Base-by-base conservation (phyloP, 2,888 invertebrate species). In the Seira musarum region DNA sequence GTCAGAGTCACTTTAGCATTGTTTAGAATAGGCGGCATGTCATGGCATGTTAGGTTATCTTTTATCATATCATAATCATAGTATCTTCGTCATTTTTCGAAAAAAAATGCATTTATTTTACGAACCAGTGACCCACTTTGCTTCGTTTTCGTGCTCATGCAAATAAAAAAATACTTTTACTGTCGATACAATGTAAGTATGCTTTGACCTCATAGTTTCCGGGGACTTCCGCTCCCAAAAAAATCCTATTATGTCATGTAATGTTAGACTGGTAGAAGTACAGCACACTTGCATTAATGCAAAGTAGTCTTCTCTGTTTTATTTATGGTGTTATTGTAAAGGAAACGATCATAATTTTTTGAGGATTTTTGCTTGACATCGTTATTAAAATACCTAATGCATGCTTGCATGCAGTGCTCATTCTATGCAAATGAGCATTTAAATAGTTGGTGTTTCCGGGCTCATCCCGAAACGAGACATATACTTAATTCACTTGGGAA, bases 191-290 rank as follows among this genome's bases (percentile, higher is more conserved):
- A 46, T 21, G 68, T 17, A 60, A 70, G 60, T 60, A 70, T 60
- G 8, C 3, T 30, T 30, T 65, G 35, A 46, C 72, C 35, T 71
- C 66, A 71, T 66, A n/a, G 17, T 53, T 72, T 78, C 78, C 78
- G 78, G 78, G 65, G 71, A 67, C 78, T 78, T 78, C 78, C 78
- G 71, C 61, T 22, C 61, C 35, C n/a, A 17, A 24, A 63, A 17
- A 60, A 22, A 25, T 5, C 15, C 22, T 53, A 73, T 64, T 71
- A n/a, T 21, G 30, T 30, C 30, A 30, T 30, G 30, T 53, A 2
- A 53, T 53, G 53, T 3, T 13, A 53, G n/a, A 8, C 15, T 53
- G 53, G 53, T 53, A 13, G 40, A 40, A 6, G 40, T 8, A 40
- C 13, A 40, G 6, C 40, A 13, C 13, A 13, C 13, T 13, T 8